phyloP scores from a whole-genome alignment of 2,888 invertebrate species.

The Hydriomena furcata region DNA sequence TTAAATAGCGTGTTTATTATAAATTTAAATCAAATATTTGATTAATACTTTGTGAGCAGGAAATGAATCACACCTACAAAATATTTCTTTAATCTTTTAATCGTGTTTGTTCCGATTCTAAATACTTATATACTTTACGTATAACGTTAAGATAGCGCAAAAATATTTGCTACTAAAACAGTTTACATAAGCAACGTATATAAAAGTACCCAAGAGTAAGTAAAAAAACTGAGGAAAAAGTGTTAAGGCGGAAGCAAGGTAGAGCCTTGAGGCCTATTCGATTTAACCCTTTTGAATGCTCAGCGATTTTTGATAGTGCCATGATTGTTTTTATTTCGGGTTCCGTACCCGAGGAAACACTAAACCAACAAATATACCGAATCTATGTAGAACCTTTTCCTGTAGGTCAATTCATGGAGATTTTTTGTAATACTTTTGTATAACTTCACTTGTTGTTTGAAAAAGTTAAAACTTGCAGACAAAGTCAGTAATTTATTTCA shows the following conservation, averaged over 20 bases:
- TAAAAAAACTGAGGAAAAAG: background rate
- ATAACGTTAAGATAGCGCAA: too few relatives aligned
- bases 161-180: background rate
- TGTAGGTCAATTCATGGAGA: too few relatives aligned
- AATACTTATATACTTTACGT: too few relatives aligned
- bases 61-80: too few relatives aligned
- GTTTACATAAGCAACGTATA: background rate
- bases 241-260: background rate
- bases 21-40: too few relatives aligned
- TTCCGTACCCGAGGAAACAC: background rate
- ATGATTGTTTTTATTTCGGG: background rate
- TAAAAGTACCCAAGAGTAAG: background rate
- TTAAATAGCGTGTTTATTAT: too few relatives aligned
- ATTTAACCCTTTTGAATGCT: slow-evolving; percentile 4
- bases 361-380: background rate
- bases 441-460: too few relatives aligned
- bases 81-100: background rate
- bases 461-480: too few relatives aligned
- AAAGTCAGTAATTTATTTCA: too few relatives aligned
- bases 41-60: too few relatives aligned
- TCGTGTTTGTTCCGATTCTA: background rate
- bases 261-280: slow-evolving; percentile 1
- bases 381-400: background rate
- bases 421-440: too few relatives aligned
- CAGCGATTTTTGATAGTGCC: slow-evolving; percentile 6